phyloP scores from a whole-genome alignment of 2,888 invertebrate species.

The Spatulosminthurus flaviceps region DNA sequence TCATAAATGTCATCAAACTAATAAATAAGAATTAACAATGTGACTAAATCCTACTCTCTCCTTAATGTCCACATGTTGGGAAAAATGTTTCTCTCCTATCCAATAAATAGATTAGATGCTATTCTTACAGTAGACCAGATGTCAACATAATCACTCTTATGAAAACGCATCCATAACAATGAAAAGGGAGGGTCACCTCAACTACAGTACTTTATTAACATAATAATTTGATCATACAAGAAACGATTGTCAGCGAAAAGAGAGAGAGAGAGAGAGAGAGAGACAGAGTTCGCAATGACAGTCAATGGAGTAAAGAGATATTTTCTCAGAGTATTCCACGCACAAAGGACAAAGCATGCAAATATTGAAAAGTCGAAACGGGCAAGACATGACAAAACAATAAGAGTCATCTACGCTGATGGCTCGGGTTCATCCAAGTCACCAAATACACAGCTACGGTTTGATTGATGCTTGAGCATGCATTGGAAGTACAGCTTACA shows the following conservation, averaged over 20 bases:
- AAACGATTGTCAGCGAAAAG: neutral
- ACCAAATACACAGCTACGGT: neutral
- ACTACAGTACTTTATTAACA: neutral
- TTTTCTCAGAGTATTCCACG: constrained; percentile 52
- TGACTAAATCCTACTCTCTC: constrained; percentile 31
- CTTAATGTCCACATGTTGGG: too few relatives aligned
- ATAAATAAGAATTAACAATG: too few relatives aligned
- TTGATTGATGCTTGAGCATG: neutral
- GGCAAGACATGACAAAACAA: constrained; percentile 22
- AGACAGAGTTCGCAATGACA: neutral
- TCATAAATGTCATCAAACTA: too few relatives aligned
- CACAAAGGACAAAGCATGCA: constrained; percentile 46
- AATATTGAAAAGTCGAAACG: neutral
- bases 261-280: neutral
- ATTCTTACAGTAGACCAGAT: too few relatives aligned
- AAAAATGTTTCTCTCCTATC: too few relatives aligned
- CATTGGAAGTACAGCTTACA: neutral
- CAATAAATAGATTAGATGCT: too few relatives aligned
- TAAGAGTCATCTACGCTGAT: neutral
- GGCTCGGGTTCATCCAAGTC: neutral
- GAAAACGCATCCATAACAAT: constrained; percentile 28
- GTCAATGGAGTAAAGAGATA: constrained; percentile 36
- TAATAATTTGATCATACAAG: constrained; percentile 5
- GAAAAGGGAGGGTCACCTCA: neutral
- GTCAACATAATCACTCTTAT: neutral